Percentiles rank a stretch among this genome's conserved stretches.
Conservation (phyloP, 2,888 invertebrate species). For the Elegia similella region DNA sequence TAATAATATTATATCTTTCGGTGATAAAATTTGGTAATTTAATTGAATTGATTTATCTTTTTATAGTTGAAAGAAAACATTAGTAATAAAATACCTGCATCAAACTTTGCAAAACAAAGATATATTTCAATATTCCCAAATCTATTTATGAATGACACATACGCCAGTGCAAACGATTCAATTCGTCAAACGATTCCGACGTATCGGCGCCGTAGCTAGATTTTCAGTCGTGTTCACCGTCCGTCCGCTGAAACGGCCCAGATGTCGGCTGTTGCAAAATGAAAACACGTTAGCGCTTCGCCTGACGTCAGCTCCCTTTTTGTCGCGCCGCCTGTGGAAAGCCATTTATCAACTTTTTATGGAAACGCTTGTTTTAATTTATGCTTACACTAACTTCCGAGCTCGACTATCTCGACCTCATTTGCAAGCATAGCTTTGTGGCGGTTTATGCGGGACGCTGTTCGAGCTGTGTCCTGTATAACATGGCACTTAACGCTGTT, state of each 20-base stretch:
- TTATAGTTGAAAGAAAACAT: no score
- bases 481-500: constrained; percentile 38
- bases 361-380: constrained; percentile 78
- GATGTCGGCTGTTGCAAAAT: constrained; percentile 73
- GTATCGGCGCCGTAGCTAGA: constrained; percentile 21
- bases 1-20: no score
- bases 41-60: no score
- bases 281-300: constrained; percentile 73
- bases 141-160: not conserved
- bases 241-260: constrained; percentile 60
- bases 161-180: constrained; percentile 6
- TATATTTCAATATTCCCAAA: not conserved
- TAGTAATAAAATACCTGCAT: no score
- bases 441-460: constrained; percentile 50
- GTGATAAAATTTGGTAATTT: no score
- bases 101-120: no score
- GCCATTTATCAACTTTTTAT: constrained; percentile 81
- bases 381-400: constrained; percentile 74
- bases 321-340: constrained; percentile 68
- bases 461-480: constrained; percentile 46
- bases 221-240: constrained; percentile 35
- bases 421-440: constrained; percentile 66
- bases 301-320: constrained; percentile 71
- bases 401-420: constrained; percentile 71
- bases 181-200: constrained; percentile 24